phyloP scores from a whole-genome alignment of 30 jellyfish, hydroid and myxozoan genomes.

The Aurelia sp. region DNA sequence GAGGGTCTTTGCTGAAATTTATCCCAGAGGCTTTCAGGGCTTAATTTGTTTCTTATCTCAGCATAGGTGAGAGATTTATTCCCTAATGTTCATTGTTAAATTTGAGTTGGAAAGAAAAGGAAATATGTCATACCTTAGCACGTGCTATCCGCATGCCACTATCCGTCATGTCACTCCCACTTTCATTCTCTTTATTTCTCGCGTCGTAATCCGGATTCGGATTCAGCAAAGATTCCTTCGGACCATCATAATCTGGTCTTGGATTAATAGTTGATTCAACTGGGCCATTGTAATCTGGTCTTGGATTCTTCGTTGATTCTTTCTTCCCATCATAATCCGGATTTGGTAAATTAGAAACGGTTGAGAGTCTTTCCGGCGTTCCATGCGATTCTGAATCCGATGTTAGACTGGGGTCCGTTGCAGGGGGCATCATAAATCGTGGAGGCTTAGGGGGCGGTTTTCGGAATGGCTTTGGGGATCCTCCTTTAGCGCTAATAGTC shows the following conservation, averaged over 20 bases:
- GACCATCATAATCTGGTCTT: too few relatives aligned
- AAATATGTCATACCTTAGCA: too few relatives aligned
- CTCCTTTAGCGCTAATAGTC: constrained; percentile 15
- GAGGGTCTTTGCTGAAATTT: too few relatives aligned
- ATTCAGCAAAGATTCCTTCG: too few relatives aligned
- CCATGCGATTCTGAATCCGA: constrained; percentile 40
- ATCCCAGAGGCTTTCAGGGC: too few relatives aligned
- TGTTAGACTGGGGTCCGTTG: constrained; percentile 8
- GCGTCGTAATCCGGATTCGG: background rate
- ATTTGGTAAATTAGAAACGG: background rate
- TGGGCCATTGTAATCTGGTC: too few relatives aligned
- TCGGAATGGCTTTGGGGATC: constrained; percentile 25
- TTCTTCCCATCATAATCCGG: constrained; percentile 17
- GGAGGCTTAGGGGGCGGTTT: constrained; percentile 79
- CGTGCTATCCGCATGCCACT: background rate
- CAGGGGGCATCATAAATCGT: constrained; percentile 18
- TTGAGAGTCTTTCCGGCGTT: constrained; percentile 16
- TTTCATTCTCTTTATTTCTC: background rate
- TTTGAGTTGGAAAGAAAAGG: too few relatives aligned
- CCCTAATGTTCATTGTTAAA: too few relatives aligned
- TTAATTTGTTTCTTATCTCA: too few relatives aligned
- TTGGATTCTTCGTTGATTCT: background rate
- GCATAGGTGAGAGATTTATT: background rate
- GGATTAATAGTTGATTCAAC: too few relatives aligned
- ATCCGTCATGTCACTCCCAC: constrained; percentile 1